These are phyloP conservation scores for Apocheima hispidaria DNA, from an alignment of 2,888 invertebrate species.

Conservation along the genomic window DNA sequence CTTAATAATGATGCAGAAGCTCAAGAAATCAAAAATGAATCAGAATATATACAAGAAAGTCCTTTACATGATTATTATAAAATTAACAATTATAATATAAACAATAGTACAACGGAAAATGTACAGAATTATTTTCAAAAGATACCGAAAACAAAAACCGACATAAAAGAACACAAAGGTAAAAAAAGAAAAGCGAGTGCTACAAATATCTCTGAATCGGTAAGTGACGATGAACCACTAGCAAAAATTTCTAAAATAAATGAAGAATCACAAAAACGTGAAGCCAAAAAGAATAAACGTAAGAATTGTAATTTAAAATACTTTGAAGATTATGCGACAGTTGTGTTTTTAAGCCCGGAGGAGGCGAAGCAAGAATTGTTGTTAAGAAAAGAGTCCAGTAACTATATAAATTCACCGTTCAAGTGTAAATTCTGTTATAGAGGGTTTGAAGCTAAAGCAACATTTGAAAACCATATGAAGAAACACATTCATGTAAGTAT, in stretches of 20 bases:
- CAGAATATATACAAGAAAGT: not conserved
- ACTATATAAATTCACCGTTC: conserved; percentile 54
- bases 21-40: conserved; percentile 1
- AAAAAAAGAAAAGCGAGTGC: conserved; percentile 16
- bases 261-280: conserved; percentile 11
- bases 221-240: conserved; percentile 55
- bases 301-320: conserved; percentile 36
- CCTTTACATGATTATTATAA: not conserved
- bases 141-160: conserved; percentile 9
- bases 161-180: conserved; percentile 3
- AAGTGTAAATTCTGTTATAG: conserved; percentile 61
- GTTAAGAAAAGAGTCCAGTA: conserved; percentile 56
- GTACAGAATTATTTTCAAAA: conserved; percentile 12
- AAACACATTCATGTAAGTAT: conserved; percentile 56
- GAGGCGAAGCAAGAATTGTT: conserved; percentile 56
- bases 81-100: not conserved
- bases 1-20: not conserved
- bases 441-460: conserved; percentile 52
- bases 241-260: conserved; percentile 39
- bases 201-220: conserved; percentile 19
- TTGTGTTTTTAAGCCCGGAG: conserved; percentile 52
- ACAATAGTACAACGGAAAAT: not conserved
- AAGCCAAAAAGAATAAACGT: conserved; percentile 4
- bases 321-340: conserved; percentile 55
- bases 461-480: conserved; percentile 59